Conservation (phyloP, 2,888 invertebrate species). For the Heteromyza rotundicornis region DNA sequence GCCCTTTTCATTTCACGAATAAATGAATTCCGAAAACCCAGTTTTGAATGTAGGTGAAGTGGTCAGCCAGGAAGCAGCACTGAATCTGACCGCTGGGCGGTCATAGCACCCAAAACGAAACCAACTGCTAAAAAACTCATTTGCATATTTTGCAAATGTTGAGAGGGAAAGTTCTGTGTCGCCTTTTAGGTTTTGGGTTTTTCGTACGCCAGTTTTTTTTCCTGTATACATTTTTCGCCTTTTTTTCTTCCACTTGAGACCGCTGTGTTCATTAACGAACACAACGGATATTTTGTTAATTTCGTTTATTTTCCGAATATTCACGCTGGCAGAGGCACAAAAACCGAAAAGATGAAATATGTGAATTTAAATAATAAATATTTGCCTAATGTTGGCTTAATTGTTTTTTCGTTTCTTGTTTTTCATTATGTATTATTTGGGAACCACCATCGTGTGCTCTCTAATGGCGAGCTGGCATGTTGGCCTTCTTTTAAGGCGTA, state of each 20-base stretch:
- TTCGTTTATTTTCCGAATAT: too few species aligned
- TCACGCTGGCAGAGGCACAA: too few species aligned
- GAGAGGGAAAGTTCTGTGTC: conserved; percentile 48
- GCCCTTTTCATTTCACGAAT: neutral
- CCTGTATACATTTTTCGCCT: neutral
- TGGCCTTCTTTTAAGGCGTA: neutral
- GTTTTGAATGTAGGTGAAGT: conserved; percentile 13
- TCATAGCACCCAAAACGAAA: neutral
- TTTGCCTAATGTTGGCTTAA: neutral
- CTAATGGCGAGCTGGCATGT: neutral
- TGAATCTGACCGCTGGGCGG: conserved; percentile 3
- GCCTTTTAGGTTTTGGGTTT: neutral
- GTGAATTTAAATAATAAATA: neutral
- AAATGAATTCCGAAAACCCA: conserved; percentile 8
- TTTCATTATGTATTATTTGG: too few species aligned
- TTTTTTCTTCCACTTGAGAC: neutral
- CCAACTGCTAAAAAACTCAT: conserved; percentile 44
- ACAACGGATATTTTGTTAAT: neutral
- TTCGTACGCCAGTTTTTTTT: neutral
- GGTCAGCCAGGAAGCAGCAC: conserved; percentile 3
- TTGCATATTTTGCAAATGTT: conserved; percentile 49
- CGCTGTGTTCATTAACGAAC: neutral
- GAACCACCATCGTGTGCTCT: neutral
- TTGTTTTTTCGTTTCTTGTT: neutral
- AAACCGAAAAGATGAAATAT: neutral